Conservation (phyloP, 2,113 vertebrate genomes). For the Lonchura striata region DNA sequence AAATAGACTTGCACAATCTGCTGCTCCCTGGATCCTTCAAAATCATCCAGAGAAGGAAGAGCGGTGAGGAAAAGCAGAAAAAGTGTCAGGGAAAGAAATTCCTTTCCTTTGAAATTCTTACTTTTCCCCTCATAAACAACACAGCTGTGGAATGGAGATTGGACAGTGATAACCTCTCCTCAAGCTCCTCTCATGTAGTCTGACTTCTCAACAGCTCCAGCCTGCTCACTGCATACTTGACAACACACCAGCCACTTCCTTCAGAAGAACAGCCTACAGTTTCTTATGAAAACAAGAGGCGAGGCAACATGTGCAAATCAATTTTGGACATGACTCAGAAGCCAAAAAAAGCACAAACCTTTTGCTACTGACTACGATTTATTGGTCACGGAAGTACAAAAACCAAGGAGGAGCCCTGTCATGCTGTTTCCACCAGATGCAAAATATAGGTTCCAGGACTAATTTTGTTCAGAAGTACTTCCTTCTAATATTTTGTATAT, state of each 20-base stretch:
- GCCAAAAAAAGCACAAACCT: neutral
- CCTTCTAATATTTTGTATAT: neutral
- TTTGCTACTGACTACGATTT: neutral
- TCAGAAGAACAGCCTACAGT: neutral
- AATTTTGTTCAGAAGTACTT: neutral
- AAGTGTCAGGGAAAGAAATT: neutral
- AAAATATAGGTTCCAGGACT: neutral
- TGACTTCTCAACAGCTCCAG: neutral
- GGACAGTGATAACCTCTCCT: neutral
- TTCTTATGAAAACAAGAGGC: neutral
- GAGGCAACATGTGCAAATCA: neutral
- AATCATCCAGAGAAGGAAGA: neutral
- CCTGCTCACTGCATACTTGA: neutral
- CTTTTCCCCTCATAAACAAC: neutral
- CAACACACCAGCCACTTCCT: neutral
- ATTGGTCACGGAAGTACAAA: neutral
- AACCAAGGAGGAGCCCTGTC: neutral
- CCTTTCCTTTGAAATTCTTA: neutral
- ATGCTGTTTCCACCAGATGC: neutral
- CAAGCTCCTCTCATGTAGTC: neutral
- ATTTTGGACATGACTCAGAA: neutral
- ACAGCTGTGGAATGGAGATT: neutral
- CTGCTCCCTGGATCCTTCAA: neutral
- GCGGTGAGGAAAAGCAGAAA: neutral
- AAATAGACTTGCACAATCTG: neutral